Evolutionary conservation across 1,140 invertebrate genomes (phyloP).

Genomic region (Batillaria attramentaria): DNA sequence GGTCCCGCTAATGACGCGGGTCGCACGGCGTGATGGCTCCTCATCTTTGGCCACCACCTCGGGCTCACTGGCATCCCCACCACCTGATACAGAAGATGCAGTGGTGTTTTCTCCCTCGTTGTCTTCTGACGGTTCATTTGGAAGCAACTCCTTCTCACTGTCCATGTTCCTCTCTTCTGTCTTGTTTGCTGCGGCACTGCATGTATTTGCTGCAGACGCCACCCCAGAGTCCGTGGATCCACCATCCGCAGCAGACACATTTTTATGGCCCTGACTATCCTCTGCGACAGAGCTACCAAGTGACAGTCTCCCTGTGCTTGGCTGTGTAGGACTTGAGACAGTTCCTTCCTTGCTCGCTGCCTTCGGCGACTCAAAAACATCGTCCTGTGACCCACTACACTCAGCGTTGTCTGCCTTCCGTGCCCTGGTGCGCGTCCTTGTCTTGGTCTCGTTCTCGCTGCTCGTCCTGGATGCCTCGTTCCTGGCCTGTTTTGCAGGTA

Average conservation of each 20-base stretch:
- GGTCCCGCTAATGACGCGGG: conserved; percentile 9
- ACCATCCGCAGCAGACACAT: neutral
- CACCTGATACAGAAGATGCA: neutral
- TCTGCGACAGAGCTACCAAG: neutral
- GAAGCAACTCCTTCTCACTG: too few relatives aligned
- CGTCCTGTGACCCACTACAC: neutral
- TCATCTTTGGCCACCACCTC: neutral
- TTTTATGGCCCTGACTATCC: neutral
- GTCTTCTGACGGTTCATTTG: too few relatives aligned
- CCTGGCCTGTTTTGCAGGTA: neutral
- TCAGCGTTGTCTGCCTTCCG: conserved; percentile 1
- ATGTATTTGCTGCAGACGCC: too few relatives aligned
- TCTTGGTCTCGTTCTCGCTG: neutral
- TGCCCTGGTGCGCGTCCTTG: conserved; percentile 14
- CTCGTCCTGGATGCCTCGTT: neutral
- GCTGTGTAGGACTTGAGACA: neutral
- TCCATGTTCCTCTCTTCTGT: too few relatives aligned
- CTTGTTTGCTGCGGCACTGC: too few relatives aligned
- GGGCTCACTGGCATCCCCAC: neutral
- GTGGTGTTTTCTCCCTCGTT: too few relatives aligned
- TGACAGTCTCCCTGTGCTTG: neutral
- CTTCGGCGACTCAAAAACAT: conserved; percentile 17
- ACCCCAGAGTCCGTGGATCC: too few relatives aligned
- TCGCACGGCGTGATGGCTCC: conserved; percentile 2
- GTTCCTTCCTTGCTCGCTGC: neutral